Percentiles rank a stretch among this genome's conserved stretches.
Evolutionary conservation across 2,888 invertebrate genomes (phyloP).

Genomic region (Eupelmus urozonus): DNA sequence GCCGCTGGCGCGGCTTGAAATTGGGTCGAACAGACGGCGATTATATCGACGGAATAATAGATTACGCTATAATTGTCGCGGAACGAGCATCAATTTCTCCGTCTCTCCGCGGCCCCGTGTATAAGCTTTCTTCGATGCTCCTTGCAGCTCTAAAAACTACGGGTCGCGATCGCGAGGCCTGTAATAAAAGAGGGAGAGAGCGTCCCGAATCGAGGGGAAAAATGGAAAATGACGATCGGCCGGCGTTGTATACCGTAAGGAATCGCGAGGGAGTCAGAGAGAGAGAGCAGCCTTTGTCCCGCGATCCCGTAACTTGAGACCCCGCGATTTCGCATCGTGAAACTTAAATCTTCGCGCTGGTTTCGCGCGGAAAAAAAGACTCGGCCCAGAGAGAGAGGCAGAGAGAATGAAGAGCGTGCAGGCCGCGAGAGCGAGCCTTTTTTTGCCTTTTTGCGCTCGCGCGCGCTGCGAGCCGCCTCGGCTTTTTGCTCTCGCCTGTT

Average conservation of each 20-base stretch:
- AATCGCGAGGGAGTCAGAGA: conserved; percentile 1
- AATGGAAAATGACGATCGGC: conserved; percentile 38
- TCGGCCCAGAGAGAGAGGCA: no score
- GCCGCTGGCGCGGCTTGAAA: not conserved
- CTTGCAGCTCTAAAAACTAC: not conserved
- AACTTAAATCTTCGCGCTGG: conserved; percentile 23
- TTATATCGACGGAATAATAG: conserved; percentile 39
- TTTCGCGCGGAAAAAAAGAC: not conserved
- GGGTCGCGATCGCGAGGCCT: not conserved
- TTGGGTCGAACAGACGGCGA: conserved; percentile 30
- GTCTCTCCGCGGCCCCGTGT: not conserved
- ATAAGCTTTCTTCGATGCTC: not conserved
- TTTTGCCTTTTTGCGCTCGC: no score
- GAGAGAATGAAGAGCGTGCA: no score
- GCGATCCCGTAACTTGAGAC: conserved; percentile 44
- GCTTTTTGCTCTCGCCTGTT: no score
- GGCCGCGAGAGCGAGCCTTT: not conserved
- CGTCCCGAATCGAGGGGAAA: conserved; percentile 12
- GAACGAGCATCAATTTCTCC: conserved; percentile 18
- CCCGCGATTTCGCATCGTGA: conserved; percentile 39
- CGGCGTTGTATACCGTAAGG: conserved; percentile 35
- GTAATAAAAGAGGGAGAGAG: not conserved
- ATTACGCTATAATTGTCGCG: conserved; percentile 47
- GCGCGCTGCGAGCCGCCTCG: no score
- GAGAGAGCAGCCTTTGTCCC: conserved; percentile 39